phyloP scores from a whole-genome alignment of 2,888 invertebrate genomes.

The Molorchus minor region DNA sequence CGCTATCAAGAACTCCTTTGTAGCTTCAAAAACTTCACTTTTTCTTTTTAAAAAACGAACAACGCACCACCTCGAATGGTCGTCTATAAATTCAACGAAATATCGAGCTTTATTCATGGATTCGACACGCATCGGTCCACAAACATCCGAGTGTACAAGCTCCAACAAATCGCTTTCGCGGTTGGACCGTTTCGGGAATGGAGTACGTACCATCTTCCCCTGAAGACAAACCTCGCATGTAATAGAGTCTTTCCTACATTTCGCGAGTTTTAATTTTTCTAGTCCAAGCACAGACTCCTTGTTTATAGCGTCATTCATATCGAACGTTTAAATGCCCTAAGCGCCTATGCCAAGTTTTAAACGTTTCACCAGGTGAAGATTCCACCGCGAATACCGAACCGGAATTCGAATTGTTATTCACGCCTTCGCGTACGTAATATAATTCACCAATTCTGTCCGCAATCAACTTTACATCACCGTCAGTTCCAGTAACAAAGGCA shows the following conservation, averaged over 20 bases:
- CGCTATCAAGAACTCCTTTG: constrained; percentile 33
- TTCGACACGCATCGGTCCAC: constrained; percentile 29
- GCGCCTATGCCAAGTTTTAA: not conserved
- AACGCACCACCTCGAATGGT: constrained; percentile 39
- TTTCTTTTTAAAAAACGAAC: constrained; percentile 41
- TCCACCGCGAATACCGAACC: not conserved
- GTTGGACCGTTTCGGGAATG: constrained; percentile 2
- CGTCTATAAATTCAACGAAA: constrained; percentile 46
- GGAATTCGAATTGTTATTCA: too few relatives aligned
- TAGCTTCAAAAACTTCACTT: constrained; percentile 38
- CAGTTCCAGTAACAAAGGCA: constrained; percentile 26
- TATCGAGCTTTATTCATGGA: constrained; percentile 33
- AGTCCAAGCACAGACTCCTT: not conserved
- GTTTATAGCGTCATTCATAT: not conserved
- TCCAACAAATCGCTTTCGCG: not conserved
- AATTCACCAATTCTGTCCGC: constrained; percentile 24
- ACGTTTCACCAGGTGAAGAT: not conserved
- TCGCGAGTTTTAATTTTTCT: not conserved
- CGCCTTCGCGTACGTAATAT: constrained; percentile 21
- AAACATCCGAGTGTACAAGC: constrained; percentile 23
- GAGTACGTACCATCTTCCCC: constrained; percentile 5
- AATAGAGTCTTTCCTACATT: not conserved
- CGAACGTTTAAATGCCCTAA: constrained; percentile 14
- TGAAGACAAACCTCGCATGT: constrained; percentile 5
- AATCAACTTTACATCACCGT: constrained; percentile 19